Percentiles rank a stretch among this genome's conserved stretches.
Evolutionary conservation across 1,140 invertebrate genomes (phyloP).

Genomic region (Sitophilus oryzae): DNA sequence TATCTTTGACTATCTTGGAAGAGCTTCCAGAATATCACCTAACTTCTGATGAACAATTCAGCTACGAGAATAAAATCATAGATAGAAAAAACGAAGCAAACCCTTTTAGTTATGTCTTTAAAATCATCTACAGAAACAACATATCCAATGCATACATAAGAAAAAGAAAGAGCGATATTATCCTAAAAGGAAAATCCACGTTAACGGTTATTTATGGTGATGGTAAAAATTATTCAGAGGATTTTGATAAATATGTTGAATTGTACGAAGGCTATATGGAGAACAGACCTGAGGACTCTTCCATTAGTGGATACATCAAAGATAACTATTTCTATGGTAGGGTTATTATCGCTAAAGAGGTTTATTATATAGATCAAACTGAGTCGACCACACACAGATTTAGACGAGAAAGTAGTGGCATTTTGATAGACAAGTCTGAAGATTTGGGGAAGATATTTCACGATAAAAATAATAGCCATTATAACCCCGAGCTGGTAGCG

Average conservation of each 20-base stretch:
- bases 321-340: slow-evolving; percentile 23
- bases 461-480: too few species aligned
- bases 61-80: too few species aligned
- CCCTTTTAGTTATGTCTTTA: too few species aligned
- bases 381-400: neutral
- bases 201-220: neutral
- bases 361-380: slow-evolving; percentile 23
- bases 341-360: slow-evolving; percentile 10
- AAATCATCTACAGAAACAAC: slow-evolving; percentile 1
- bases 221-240: neutral
- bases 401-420: neutral
- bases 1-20: too few species aligned
- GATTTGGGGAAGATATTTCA: too few species aligned
- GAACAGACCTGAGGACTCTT: slow-evolving; percentile 11
- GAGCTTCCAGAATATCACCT: too few species aligned
- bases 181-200: neutral
- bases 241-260: neutral
- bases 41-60: too few species aligned
- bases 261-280: slow-evolving; percentile 12
- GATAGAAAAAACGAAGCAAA: too few species aligned
- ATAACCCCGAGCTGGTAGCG: too few species aligned
- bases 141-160: slow-evolving; percentile 1
- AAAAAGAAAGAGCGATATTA: slow-evolving; percentile 11
- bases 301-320: slow-evolving; percentile 23
- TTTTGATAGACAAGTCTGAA: neutral